Conservation (phyloP, 2,113 vertebrate species). For the Lycocorax pyrrhopterus region DNA sequence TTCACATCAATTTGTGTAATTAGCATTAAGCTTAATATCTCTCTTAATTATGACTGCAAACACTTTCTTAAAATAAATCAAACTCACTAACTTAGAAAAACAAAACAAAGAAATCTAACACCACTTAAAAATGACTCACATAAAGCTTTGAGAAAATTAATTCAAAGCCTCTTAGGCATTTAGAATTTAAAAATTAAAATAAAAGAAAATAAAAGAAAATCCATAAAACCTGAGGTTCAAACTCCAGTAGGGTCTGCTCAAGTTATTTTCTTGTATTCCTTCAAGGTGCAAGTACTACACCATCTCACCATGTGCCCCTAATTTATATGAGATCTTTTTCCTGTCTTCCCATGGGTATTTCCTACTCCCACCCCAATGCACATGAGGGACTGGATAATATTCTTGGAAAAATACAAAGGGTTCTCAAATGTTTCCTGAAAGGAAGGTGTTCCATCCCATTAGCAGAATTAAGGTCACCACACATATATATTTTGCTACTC, state of each 20-base stretch:
- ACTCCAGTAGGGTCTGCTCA: not conserved
- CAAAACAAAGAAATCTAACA: not conserved
- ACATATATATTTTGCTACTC: not conserved
- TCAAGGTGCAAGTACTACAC: not conserved
- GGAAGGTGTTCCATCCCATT: not conserved
- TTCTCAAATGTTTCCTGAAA: not conserved
- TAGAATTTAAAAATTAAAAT: not conserved
- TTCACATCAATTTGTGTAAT: conserved; percentile 63
- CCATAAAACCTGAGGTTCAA: not conserved
- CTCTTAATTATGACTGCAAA: conserved; percentile 55
- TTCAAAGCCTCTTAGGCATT: not conserved
- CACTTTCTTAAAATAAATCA: conserved; percentile 53
- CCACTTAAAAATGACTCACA: not conserved
- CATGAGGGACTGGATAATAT: not conserved
- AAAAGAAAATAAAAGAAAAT: not conserved
- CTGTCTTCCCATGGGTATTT: not conserved
- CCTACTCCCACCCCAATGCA: fast-evolving
- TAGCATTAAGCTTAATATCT: conserved; percentile 44
- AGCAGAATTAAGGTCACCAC: not conserved
- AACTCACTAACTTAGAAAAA: conserved; percentile 31
- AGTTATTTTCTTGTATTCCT: not conserved
- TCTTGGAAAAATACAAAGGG: not conserved
- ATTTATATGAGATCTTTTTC: not conserved
- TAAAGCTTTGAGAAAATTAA: not conserved
- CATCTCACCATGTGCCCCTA: not conserved